Evolutionary conservation across 2,113 vertebrate genomes (phyloP).

Genomic region (Lontra canadensis): DNA sequence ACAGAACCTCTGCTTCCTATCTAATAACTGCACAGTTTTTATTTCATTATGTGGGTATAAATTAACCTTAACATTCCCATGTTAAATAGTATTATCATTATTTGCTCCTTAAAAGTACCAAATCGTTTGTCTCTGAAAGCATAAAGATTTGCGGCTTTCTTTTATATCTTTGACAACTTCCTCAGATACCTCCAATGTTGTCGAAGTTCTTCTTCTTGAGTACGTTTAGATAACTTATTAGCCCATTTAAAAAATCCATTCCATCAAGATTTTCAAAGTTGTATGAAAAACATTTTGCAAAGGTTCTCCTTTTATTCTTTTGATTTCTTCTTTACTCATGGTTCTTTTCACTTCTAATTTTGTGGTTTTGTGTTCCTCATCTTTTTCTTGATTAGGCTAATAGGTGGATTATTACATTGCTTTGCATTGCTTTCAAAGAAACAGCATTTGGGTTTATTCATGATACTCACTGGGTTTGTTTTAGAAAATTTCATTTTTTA

Average conservation of each 20-base stretch:
- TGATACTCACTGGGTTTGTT: background rate
- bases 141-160: background rate
- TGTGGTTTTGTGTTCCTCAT: background rate
- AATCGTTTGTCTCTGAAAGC: slow-evolving; percentile 9
- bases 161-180: background rate
- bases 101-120: slow-evolving; percentile 4
- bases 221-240: background rate
- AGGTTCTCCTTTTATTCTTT: background rate
- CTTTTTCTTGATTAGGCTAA: background rate
- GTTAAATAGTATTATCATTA: slow-evolving; percentile 38
- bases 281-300: background rate
- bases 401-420: background rate
- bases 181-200: background rate
- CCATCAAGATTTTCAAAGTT: background rate
- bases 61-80: background rate
- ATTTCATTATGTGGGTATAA: background rate
- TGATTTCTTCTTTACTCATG: background rate
- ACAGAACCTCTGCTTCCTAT: background rate
- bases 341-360: background rate
- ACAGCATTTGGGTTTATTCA: background rate
- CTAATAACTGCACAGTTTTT: background rate
- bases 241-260: background rate
- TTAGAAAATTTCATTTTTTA: background rate
- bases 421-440: background rate
- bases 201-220: background rate